phyloP scores from a whole-genome alignment of 2,888 invertebrate genomes.

The Graphium colonna region DNA sequence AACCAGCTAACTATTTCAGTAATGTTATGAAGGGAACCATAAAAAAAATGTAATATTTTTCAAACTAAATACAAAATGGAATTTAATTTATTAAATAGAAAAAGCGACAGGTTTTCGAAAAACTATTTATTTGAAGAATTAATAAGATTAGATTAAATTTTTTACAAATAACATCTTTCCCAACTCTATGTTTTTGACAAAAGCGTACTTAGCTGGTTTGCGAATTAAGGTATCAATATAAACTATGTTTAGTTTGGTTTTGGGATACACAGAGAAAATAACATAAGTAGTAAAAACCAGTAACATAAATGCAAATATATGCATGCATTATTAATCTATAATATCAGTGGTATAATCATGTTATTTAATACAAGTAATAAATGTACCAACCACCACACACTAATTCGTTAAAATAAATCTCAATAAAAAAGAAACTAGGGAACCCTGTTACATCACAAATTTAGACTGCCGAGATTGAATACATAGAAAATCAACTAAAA shows the following conservation, averaged over 20 bases:
- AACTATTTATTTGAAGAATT: too few species aligned
- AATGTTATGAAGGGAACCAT: too few species aligned
- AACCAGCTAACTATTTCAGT: too few species aligned
- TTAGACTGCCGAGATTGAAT: constrained; percentile 22
- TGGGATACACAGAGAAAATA: neutral
- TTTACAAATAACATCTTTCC: too few species aligned
- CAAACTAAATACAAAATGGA: too few species aligned
- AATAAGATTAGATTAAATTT: too few species aligned
- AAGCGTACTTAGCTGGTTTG: too few species aligned
- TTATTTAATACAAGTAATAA: constrained; percentile 33
- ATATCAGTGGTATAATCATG: constrained; percentile 28
- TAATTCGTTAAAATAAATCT: constrained; percentile 17
- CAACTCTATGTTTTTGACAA: too few species aligned
- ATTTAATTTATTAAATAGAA: too few species aligned
- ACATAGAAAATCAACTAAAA: constrained; percentile 31
- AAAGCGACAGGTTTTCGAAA: too few species aligned
- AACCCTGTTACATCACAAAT: constrained; percentile 25
- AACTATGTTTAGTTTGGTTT: neutral
- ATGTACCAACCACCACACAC: constrained; percentile 28
- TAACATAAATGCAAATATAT: constrained; percentile 24
- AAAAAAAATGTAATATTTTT: too few species aligned
- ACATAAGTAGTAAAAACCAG: neutral
- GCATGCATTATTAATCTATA: constrained; percentile 38
- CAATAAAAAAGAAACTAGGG: constrained; percentile 18
- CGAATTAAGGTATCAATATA: too few species aligned